phyloP scores from a whole-genome alignment of 2,888 invertebrate species.

The Eupithecia subumbrata region DNA sequence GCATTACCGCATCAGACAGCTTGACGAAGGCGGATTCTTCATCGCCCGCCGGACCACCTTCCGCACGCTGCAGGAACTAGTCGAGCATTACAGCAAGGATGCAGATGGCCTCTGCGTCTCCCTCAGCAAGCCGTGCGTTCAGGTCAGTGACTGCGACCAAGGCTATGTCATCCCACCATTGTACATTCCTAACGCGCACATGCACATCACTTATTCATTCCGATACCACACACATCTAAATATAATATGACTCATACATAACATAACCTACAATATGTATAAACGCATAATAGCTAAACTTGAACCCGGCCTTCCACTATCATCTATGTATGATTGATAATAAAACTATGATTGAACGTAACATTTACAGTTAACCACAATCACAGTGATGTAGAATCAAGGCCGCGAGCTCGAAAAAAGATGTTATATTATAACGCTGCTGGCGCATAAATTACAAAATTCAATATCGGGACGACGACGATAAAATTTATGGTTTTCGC shows the following conservation, averaged over 20 bases:
- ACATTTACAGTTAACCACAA: constrained; percentile 48
- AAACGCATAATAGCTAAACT: constrained; percentile 40
- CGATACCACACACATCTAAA: constrained; percentile 33
- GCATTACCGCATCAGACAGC: constrained; percentile 98
- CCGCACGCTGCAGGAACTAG: constrained; percentile 97
- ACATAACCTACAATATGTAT: constrained; percentile 34
- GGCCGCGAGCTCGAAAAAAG: constrained; percentile 55
- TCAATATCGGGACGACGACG: constrained; percentile 69
- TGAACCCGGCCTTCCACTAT: constrained; percentile 52
- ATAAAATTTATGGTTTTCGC: constrained; percentile 73
- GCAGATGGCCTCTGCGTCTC: constrained; percentile 99
- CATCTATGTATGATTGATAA: constrained; percentile 44
- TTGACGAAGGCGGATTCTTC: constrained; percentile 99
- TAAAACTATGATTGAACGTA: constrained; percentile 48
- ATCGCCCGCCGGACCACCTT: constrained; percentile 99
- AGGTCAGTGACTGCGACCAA: constrained; percentile 83
- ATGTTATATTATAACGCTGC: constrained; percentile 56
- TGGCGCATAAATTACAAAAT: constrained; percentile 68
- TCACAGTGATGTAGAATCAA: constrained; percentile 52
- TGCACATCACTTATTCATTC: constrained; percentile 30
- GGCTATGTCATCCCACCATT: constrained; percentile 23
- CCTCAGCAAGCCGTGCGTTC: constrained; percentile 96
- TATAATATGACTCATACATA: constrained; percentile 38
- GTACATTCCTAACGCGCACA: constrained; percentile 31
- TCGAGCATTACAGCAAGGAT: constrained; percentile 98